phyloP scores from a whole-genome alignment of 2,113 vertebrate genomes.

The Tiliqua scincoides region DNA sequence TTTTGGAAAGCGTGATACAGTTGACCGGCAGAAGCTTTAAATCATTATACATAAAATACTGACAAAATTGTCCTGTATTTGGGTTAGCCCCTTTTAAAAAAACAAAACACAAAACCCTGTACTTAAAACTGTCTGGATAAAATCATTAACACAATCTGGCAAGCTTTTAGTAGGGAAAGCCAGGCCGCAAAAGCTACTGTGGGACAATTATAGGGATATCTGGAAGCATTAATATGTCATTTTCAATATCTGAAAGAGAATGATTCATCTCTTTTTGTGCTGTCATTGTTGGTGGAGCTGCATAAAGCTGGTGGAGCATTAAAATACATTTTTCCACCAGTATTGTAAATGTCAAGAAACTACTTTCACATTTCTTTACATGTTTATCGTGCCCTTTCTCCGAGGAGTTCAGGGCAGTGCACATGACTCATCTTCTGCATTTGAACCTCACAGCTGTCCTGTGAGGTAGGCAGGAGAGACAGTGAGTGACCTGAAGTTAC shows the following conservation, averaged over 20 bases:
- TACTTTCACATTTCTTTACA: background rate
- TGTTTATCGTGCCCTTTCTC: background rate
- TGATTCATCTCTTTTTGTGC: constrained; percentile 10
- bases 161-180: background rate
- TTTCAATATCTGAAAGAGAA: constrained; percentile 5
- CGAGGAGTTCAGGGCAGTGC: too few species aligned
- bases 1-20: background rate
- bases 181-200: accelerated
- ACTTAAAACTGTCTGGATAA: constrained; percentile 2
- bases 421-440: background rate
- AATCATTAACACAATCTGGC: constrained; percentile 1
- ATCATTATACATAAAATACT: background rate
- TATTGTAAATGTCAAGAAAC: background rate
- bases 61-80: background rate
- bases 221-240: background rate
- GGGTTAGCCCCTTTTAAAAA: background rate
- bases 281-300: background rate
- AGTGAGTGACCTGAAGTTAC: background rate
- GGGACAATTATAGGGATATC: constrained; percentile 4
- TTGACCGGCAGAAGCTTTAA: background rate
- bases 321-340: background rate
- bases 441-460: background rate
- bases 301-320: background rate
- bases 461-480: background rate
- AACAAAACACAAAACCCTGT: background rate